Evolutionary conservation across 2,113 vertebrate genomes (phyloP).

Genomic region (Chaetorhynchus papuensis): DNA sequence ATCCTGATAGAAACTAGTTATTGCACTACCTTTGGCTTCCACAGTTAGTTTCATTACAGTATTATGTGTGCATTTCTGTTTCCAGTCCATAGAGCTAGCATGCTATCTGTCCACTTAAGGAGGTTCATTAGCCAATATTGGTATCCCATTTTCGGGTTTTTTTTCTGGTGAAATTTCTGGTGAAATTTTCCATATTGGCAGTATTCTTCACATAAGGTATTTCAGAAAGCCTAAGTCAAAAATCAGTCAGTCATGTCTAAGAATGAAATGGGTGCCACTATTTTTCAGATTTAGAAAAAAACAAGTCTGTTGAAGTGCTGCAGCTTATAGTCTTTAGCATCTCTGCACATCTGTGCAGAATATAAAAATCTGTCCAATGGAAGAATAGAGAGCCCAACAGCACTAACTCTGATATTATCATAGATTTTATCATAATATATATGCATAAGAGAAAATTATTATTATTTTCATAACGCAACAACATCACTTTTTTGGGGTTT

Average conservation of each 20-base stretch:
- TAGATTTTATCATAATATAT: neutral
- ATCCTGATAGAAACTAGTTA: neutral
- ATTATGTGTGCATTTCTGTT: neutral
- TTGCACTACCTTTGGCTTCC: neutral
- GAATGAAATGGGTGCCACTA: neutral
- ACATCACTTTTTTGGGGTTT: neutral
- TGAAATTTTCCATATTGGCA: neutral
- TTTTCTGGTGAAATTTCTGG: neutral
- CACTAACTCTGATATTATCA: neutral
- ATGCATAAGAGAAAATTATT: neutral
- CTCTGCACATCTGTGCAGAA: neutral
- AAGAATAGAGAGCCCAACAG: neutral
- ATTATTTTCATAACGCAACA: neutral
- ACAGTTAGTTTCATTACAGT: neutral
- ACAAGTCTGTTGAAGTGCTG: neutral
- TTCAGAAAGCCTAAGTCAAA: neutral
- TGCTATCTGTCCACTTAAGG: neutral
- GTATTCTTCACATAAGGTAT: neutral
- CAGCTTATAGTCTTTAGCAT: neutral
- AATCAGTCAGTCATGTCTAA: neutral
- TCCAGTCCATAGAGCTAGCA: neutral
- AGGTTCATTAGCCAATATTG: neutral
- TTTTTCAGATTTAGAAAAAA: neutral
- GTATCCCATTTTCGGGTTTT: neutral
- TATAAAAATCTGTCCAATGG: neutral